Evolutionary conservation across 64 coral and sea anemone genomes (phyloP), one percentile per base, ranked within the genome.

Genomic region (Montipora capricornis): DNA sequence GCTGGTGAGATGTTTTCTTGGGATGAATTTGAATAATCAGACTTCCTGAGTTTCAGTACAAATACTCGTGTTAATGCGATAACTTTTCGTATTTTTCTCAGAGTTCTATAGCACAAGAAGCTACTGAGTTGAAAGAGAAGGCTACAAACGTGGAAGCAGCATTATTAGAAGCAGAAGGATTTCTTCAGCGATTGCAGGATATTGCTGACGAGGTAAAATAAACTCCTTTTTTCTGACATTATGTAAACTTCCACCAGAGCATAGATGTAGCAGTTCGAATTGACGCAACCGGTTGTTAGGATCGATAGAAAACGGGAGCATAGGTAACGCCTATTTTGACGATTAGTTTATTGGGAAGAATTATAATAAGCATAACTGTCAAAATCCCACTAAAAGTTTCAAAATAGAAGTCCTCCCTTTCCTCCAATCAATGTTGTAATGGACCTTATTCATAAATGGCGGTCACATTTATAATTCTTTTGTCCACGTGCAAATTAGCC

Each of bases 151-250:
- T 88, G 8, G 96, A 92, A 76, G 89, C 88, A 88, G 87, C 78
- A 5, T 45, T 98, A 49, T 74, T 74, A 10, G 93, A 98, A 20
- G 85, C 95, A 26, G 75, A 95, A 17, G 96, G 90, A 57, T 98
- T 77, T 77, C 89, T 98, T 14, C 89, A 95, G 8, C 77, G 96
- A 29, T 86, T 98, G 5, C 84, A 95, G 83, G 96, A 98, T 79
- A 52, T 98, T 87, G 93, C 96, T 14, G 88, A 95, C 12, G 96
- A 98, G 93, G 96, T 98, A 67, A 70, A 68, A 15, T 6, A 45
- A 78, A 10, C 37, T 0, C 37, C 37, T 12, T 5, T 1, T 14
- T 4, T 48, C 14, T 12, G 14, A 57, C 19, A 44, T 49, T 6
- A 20, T 49, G 16, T 10, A 4, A 79, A 13, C 4, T 15, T 5